These are phyloP conservation scores for Tenthredo mesomela DNA, from an alignment of 2,888 invertebrate species.

Conservation along the genomic window DNA sequence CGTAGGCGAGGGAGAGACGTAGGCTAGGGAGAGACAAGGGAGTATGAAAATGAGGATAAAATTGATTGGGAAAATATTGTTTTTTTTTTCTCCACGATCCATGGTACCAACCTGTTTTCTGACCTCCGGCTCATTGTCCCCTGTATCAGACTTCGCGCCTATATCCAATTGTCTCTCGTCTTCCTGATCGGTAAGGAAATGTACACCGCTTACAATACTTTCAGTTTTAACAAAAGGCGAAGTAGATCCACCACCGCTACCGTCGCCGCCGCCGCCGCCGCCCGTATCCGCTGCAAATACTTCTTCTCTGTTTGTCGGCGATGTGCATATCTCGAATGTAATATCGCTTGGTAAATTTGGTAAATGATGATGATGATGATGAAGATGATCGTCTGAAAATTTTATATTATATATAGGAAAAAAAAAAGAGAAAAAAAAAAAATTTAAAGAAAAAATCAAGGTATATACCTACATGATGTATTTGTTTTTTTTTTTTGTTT, in stretches of 20 bases:
- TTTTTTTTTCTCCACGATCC: too few species aligned
- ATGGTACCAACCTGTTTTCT: constrained; percentile 75
- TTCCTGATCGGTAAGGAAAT: constrained; percentile 73
- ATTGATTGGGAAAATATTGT: too few species aligned
- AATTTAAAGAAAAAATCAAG: constrained; percentile 49
- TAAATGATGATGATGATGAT: constrained; percentile 54
- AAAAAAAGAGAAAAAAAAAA: too few species aligned
- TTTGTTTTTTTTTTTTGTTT: too few species aligned
- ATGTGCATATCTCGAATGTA: constrained; percentile 74
- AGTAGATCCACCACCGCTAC: not conserved
- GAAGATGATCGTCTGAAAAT: constrained; percentile 54
- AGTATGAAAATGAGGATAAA: too few species aligned
- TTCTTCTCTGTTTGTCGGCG: constrained; percentile 59
- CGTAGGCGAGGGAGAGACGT: too few species aligned
- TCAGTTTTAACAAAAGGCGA: constrained; percentile 64
- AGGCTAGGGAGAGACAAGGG: too few species aligned
- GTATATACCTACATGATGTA: too few species aligned
- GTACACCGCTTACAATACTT: constrained; percentile 69
- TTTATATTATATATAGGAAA: not conserved
- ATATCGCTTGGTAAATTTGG: constrained; percentile 73
- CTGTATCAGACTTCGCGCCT: constrained; percentile 63
- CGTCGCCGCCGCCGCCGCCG: constrained; percentile 18
- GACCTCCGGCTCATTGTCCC: constrained; percentile 72
- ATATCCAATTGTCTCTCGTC: constrained; percentile 60
- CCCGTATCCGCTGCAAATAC: constrained; percentile 7